Conservation (phyloP, 2,888 invertebrate species). For the Anoncus sp. region DNA sequence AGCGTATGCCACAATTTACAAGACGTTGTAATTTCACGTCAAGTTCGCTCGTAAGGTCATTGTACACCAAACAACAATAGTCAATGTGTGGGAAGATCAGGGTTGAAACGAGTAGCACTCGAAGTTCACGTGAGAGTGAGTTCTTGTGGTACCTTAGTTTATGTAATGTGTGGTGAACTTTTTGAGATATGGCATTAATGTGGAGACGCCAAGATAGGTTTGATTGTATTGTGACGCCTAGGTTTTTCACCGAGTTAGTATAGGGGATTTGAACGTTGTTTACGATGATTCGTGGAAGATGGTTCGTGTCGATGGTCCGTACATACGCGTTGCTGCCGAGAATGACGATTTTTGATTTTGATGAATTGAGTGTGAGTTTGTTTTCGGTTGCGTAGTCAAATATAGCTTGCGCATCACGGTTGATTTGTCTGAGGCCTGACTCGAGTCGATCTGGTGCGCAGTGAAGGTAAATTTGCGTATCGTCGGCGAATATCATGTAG, state of each 20-base stretch:
- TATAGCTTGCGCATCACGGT: neutral
- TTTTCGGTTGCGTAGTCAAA: neutral
- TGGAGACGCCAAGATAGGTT: conserved; percentile 10
- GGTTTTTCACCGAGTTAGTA: too few relatives aligned
- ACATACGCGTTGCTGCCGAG: neutral
- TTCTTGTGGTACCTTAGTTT: neutral
- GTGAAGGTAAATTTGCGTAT: conserved; percentile 9
- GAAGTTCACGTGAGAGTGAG: neutral
- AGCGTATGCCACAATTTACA: conserved; percentile 14
- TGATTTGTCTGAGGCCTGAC: neutral
- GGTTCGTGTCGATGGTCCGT: neutral
- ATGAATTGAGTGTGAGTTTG: neutral
- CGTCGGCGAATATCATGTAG: neutral
- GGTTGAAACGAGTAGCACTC: neutral
- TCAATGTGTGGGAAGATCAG: conserved; percentile 18
- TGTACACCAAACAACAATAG: conserved; percentile 19
- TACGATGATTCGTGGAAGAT: too few relatives aligned
- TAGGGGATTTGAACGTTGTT: too few relatives aligned
- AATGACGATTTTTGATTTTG: conserved; percentile 1
- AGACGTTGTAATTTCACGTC: neutral
- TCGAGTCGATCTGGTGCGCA: neutral
- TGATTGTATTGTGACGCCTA: neutral
- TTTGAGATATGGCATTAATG: neutral
- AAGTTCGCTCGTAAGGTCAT: neutral
- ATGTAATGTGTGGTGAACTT: neutral